These are phyloP conservation scores for Chaetorhynchus papuensis DNA, from an alignment of 2,113 vertebrate species.

Conservation along the genomic window DNA sequence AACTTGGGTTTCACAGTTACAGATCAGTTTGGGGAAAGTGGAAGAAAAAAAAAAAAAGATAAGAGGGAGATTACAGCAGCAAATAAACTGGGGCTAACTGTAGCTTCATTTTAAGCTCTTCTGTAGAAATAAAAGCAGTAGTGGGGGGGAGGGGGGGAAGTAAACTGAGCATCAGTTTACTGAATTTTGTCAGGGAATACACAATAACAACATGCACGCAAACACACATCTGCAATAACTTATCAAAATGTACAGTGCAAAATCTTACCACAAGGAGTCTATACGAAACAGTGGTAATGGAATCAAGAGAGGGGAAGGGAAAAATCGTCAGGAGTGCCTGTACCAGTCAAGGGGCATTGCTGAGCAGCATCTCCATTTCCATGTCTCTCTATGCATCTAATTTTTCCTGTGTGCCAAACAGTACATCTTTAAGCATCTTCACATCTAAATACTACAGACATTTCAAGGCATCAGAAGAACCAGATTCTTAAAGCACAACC, in stretches of 20 bases:
- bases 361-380: neutral
- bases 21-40: neutral
- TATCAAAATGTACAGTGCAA: conserved; percentile 32
- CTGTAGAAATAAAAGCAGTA: neutral
- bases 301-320: neutral
- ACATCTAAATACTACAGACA: neutral
- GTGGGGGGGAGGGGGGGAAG: neutral
- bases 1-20: conserved; percentile 48
- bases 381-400: neutral
- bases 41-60: neutral
- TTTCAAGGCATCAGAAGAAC: neutral
- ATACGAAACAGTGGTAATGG: conserved; percentile 42
- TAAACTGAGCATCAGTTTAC: neutral
- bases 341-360: conserved; percentile 22
- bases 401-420: neutral
- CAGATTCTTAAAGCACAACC: neutral
- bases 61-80: neutral
- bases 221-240: neutral
- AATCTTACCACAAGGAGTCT: conserved; percentile 69
- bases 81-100: neutral
- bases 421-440: neutral
- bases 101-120: neutral
- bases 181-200: neutral
- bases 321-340: neutral
- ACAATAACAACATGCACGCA: neutral